phyloP scores from a whole-genome alignment of 2,888 invertebrate genomes.

The Nomada flava region DNA sequence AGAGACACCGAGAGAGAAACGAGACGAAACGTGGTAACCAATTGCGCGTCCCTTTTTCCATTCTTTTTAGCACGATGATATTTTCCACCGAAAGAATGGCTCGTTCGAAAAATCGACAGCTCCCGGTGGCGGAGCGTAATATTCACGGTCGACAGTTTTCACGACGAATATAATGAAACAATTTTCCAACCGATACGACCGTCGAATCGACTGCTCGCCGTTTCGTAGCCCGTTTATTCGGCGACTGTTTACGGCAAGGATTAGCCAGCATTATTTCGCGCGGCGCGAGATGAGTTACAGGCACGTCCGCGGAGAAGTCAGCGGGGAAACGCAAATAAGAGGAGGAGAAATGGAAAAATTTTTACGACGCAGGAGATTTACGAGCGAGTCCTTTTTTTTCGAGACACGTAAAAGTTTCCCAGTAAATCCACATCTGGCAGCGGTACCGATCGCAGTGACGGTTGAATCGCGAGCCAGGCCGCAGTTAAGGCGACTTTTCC shows the following conservation, averaged over 20 bases:
- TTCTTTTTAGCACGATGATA: not conserved
- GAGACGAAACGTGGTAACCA: not conserved
- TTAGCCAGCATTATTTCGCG: conserved; percentile 62
- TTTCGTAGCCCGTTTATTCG: conserved; percentile 43
- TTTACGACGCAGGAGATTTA: conserved; percentile 68
- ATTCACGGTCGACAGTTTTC: conserved; percentile 30
- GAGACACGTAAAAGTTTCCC: conserved; percentile 66
- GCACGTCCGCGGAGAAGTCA: conserved; percentile 32
- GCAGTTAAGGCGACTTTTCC: conserved; percentile 56
- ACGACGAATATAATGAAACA: conserved; percentile 18
- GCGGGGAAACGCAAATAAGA: conserved; percentile 63
- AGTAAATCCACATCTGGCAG: conserved; percentile 71
- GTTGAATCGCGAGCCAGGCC: conserved; percentile 45
- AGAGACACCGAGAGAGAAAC: not conserved
- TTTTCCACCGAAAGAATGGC: conserved; percentile 18
- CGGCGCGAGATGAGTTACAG: conserved; percentile 37
- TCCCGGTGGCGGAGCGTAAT: not conserved
- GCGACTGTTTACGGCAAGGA: conserved; percentile 56
- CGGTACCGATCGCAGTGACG: conserved; percentile 64
- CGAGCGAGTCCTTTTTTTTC: conserved; percentile 63
- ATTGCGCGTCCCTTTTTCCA: conserved; percentile 15
- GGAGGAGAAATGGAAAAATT: conserved; percentile 65
- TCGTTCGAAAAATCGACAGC: not conserved
- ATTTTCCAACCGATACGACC: conserved; percentile 17
- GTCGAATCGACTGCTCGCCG: conserved; percentile 25